phyloP scores from a whole-genome alignment of 1,140 invertebrate genomes.

The Himalopsyche phryganea region DNA sequence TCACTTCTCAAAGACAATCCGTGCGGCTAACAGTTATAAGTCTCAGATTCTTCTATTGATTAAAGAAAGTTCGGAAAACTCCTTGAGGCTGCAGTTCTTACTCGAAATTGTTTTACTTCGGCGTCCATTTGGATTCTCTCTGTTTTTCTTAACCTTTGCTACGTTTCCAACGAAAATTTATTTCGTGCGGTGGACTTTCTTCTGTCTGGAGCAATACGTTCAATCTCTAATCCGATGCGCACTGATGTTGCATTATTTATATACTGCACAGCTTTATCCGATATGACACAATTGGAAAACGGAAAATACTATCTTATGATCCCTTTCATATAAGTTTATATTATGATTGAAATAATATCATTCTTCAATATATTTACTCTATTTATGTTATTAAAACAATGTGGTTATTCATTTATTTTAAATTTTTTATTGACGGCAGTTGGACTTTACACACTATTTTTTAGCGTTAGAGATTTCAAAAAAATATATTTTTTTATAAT shows the following conservation, averaged over 20 bases:
- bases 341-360: no score
- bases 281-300: no score
- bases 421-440: no score
- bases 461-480: no score
- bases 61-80: slow-evolving; percentile 21
- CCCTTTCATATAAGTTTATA: no score
- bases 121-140: slow-evolving; percentile 19
- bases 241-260: slow-evolving; percentile 33
- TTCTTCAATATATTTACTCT: no score
- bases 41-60: slow-evolving; percentile 26
- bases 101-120: slow-evolving; percentile 30
- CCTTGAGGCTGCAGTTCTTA: slow-evolving; percentile 10
- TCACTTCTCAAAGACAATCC: no score
- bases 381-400: no score
- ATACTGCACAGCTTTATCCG: slow-evolving; percentile 7
- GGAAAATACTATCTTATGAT: no score
- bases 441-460: no score
- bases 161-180: slow-evolving; percentile 14
- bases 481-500: no score
- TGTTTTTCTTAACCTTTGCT: slow-evolving; percentile 11
- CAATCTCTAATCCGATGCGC: slow-evolving; percentile 5
- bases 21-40: slow-evolving; percentile 4
- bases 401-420: no score
- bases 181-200: slow-evolving; percentile 10
- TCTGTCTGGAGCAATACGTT: not conserved